A percentile compares a stretch with the other conserved stretches of the same genome.
These are phyloP conservation scores for Psylliodes chrysocephalus DNA, from an alignment of 2,888 invertebrate genomes.

Conservation along the genomic window DNA sequence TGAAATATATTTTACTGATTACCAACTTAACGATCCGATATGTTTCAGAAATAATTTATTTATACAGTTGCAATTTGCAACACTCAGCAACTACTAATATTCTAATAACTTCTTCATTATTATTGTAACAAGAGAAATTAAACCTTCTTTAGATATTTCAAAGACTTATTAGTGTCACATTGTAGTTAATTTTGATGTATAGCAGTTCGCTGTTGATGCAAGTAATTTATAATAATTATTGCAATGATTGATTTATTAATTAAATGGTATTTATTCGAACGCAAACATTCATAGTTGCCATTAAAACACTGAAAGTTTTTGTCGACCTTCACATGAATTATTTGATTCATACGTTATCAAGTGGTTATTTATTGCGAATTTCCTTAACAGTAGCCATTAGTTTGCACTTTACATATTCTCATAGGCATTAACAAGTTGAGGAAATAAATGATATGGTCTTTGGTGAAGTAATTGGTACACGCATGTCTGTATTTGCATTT, in stretches of 20 bases:
- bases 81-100: neutral
- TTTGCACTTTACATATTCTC: conserved; percentile 21
- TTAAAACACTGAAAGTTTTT: conserved; percentile 14
- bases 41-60: neutral
- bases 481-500: neutral
- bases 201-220: neutral
- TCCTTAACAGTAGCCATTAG: conserved; percentile 23
- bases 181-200: conserved; percentile 1
- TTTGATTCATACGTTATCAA: neutral
- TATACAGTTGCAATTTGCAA: neutral
- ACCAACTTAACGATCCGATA: too few species aligned
- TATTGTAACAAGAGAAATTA: neutral
- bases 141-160: neutral
- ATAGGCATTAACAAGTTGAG: neutral
- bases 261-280: conserved; percentile 14
- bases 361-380: conserved; percentile 12
- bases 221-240: conserved; percentile 13
- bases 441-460: neutral
- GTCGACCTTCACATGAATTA: conserved; percentile 15
- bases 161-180: conserved; percentile 8
- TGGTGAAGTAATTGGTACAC: neutral
- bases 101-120: neutral
- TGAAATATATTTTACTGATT: too few species aligned
- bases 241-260: conserved; percentile 12
- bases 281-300: conserved; percentile 11